Percentiles rank a stretch among this genome's conserved stretches.
phyloP scores from a whole-genome alignment of 2,797 vertebrate genomes.

The Cuculus canorus region DNA sequence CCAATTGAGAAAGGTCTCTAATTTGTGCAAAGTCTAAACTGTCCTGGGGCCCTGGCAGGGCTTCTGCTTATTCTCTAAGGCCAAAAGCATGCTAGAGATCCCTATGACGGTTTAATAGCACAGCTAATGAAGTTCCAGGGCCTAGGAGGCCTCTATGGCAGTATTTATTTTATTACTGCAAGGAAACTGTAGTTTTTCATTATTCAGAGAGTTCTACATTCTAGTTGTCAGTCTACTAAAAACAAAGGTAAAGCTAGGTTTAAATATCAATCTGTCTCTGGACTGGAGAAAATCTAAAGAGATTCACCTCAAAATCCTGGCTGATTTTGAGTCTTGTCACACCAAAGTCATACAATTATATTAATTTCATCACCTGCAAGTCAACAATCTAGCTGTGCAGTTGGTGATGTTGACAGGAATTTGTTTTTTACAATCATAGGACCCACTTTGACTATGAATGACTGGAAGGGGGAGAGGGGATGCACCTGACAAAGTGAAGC shows the following conservation, averaged over 20 bases:
- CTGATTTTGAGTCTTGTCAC: background rate
- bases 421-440: background rate
- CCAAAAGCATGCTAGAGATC: background rate
- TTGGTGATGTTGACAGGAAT: conserved; percentile 10
- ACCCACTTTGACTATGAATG: background rate
- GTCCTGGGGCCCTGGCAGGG: background rate
- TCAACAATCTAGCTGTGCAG: conserved; percentile 8
- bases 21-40: background rate
- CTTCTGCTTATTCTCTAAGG: background rate
- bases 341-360: background rate
- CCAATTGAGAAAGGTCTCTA: background rate
- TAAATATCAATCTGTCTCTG: background rate
- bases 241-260: background rate
- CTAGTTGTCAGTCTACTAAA: background rate
- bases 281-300: background rate
- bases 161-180: background rate
- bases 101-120: background rate
- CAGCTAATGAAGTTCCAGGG: background rate
- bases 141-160: background rate
- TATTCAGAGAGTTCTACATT: background rate
- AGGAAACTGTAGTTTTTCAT: background rate
- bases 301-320: background rate
- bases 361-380: conserved; percentile 24
- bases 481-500: background rate
- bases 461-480: background rate